A percentile compares a stretch with the other conserved stretches of the same genome.
Conservation (phyloP, 2,797 vertebrate species). For the Pteronotus mesoamericanus region DNA sequence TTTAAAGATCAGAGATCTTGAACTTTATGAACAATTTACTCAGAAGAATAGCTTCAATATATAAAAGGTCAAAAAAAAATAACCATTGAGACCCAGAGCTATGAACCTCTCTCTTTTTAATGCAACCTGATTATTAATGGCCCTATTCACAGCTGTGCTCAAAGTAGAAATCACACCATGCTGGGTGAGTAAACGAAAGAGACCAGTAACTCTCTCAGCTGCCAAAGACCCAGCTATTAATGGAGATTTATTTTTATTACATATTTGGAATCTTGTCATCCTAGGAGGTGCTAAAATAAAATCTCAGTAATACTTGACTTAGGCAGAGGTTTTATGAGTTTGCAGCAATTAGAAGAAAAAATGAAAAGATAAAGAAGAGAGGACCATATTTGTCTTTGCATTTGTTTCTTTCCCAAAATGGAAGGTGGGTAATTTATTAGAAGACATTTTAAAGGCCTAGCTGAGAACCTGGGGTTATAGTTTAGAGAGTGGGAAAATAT, state of each 20-base stretch:
- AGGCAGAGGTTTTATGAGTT: background rate
- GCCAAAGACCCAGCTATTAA: constrained; percentile 35
- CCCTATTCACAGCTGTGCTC: constrained; percentile 41
- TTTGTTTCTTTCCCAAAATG: background rate
- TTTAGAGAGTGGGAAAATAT: background rate
- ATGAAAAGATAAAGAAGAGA: background rate
- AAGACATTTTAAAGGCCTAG: background rate
- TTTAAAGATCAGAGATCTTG: background rate
- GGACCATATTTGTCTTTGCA: background rate
- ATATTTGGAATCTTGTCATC: constrained; percentile 33
- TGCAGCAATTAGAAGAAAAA: background rate
- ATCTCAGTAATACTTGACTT: constrained; percentile 18
- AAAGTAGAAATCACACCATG: constrained; percentile 23
- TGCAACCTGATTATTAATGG: constrained; percentile 40
- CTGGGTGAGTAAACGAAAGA: constrained; percentile 17
- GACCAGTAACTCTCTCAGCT: constrained; percentile 22
- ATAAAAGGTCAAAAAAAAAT: background rate
- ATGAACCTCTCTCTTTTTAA: background rate
- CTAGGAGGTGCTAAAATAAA: constrained; percentile 28
- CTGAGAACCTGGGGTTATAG: background rate
- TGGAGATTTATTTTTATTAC: constrained; percentile 44
- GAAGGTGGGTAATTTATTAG: background rate
- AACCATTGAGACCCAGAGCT: background rate
- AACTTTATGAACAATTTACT: background rate
- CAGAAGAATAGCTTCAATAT: background rate